A percentile compares a stretch with the other conserved stretches of the same genome.
Evolutionary conservation across 2,888 invertebrate genomes (phyloP).

Genomic region (Chloromyia formosa): DNA sequence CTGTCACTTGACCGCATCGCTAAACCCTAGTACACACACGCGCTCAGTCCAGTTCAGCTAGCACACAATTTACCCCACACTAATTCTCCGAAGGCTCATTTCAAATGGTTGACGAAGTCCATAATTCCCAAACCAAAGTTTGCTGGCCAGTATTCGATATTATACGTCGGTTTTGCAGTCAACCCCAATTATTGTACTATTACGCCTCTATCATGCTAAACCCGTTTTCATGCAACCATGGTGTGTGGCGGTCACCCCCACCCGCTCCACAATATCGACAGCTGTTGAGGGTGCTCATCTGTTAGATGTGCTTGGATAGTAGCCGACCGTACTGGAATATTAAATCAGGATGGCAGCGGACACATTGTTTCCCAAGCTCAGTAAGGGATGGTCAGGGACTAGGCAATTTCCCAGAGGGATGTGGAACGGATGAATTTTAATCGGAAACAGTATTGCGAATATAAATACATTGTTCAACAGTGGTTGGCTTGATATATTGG

Average conservation of each 20-base stretch:
- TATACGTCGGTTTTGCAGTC: not conserved
- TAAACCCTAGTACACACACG: not conserved
- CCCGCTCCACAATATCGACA: not conserved
- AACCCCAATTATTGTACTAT: conserved; percentile 9
- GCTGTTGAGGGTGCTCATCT: not conserved
- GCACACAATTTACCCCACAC: not conserved
- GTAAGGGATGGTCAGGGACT: not conserved
- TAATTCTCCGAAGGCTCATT: not conserved
- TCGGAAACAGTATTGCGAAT: not conserved
- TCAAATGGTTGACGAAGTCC: not conserved
- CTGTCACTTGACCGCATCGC: conserved; percentile 18
- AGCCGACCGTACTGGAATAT: too few species aligned
- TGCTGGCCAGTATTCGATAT: conserved; percentile 11
- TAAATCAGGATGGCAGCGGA: too few species aligned
- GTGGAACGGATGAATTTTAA: conserved; percentile 1
- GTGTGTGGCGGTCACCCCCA: not conserved
- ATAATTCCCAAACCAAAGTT: not conserved
- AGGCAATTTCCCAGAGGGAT: not conserved
- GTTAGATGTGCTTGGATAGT: too few species aligned
- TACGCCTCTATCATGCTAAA: not conserved
- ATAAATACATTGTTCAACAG: not conserved
- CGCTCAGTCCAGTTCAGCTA: not conserved
- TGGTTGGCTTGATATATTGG: too few species aligned
- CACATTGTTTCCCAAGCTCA: too few species aligned
- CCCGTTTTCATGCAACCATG: not conserved